Evolutionary conservation across 2,888 invertebrate species (phyloP).

Genomic region (Andrena flavipes): DNA sequence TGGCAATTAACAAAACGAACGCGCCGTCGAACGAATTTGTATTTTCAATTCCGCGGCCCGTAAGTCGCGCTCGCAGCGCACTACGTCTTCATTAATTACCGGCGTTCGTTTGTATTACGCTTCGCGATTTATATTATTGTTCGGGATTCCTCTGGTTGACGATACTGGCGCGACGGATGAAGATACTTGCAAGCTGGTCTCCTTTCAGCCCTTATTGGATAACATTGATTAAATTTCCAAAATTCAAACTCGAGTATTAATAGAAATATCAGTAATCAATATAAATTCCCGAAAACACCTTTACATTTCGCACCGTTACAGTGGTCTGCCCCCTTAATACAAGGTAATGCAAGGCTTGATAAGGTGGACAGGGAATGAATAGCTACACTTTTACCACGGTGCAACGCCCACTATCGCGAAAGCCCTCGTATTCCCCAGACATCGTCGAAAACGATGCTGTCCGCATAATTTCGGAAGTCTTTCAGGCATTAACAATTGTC

Average conservation of each 20-base stretch:
- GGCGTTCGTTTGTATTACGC: neutral
- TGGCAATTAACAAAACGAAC: constrained; percentile 47
- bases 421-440: neutral
- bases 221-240: neutral
- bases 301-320: too few species aligned
- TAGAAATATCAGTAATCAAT: too few species aligned
- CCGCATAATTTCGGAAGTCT: constrained; percentile 51
- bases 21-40: constrained; percentile 13
- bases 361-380: too few species aligned
- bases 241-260: neutral
- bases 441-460: constrained; percentile 31
- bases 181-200: neutral
- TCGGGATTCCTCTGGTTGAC: too few species aligned
- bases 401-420: neutral
- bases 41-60: constrained; percentile 20
- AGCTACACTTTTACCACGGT: neutral
- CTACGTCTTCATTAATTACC: constrained; percentile 26
- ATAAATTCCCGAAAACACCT: too few species aligned
- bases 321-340: too few species aligned
- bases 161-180: neutral
- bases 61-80: constrained; percentile 6
- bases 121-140: neutral
- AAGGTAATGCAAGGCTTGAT: too few species aligned
- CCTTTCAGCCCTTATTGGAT: too few species aligned
- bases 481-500: constrained; percentile 60